These are phyloP conservation scores for Cosmia trapezina DNA, from an alignment of 2,888 invertebrate genomes.

Conservation along the genomic window DNA sequence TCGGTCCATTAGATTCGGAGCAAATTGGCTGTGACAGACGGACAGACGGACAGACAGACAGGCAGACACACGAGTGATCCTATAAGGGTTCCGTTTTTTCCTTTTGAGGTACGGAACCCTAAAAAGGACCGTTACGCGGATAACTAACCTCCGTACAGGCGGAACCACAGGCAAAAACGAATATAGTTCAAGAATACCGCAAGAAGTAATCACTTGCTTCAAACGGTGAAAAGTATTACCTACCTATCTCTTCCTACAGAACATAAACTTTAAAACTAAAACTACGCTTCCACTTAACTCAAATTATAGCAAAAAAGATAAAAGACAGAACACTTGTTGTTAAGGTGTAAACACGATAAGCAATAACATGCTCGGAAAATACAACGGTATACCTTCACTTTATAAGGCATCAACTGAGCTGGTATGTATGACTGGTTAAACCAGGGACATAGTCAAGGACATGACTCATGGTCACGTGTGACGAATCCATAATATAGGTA, in stretches of 20 bases:
- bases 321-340: slow-evolving; percentile 59
- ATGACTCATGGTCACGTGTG: too few species aligned
- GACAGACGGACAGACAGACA: too few species aligned
- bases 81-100: too few species aligned
- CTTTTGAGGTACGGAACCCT: too few species aligned
- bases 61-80: too few species aligned
- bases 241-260: background rate
- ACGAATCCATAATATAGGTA: background rate
- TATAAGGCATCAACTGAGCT: slow-evolving; percentile 54
- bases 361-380: slow-evolving; percentile 61
- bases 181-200: slow-evolving; percentile 46
- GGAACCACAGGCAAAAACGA: slow-evolving; percentile 47
- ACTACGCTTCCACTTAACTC: slow-evolving; percentile 10
- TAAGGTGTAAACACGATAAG: slow-evolving; percentile 62
- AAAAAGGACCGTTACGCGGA: slow-evolving; percentile 17
- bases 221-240: slow-evolving; percentile 40
- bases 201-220: slow-evolving; percentile 35
- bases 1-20: too few species aligned
- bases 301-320: slow-evolving; percentile 29
- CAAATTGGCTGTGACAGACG: too few species aligned
- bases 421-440: slow-evolving; percentile 7
- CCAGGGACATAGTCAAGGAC: slow-evolving; percentile 12
- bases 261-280: slow-evolving; percentile 20
- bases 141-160: slow-evolving; percentile 2
- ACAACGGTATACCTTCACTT: slow-evolving; percentile 53